Percentiles rank a stretch among this genome's conserved stretches.
Conservation (phyloP, 2,888 invertebrate species). For the Ormyrus labotus region DNA sequence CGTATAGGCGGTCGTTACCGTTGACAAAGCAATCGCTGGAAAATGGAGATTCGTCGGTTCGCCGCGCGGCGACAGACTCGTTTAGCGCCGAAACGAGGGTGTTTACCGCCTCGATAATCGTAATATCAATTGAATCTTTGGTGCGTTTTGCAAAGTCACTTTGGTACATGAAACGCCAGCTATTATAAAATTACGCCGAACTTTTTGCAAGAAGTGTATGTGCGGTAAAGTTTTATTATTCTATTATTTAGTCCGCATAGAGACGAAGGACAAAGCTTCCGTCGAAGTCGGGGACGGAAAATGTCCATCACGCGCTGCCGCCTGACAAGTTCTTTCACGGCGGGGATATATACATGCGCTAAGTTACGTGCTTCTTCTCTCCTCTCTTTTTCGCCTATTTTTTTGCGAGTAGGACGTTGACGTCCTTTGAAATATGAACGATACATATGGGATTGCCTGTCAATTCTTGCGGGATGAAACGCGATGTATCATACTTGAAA, state of each 20-base stretch:
- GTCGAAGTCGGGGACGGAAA: neutral
- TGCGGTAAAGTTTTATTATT: too few relatives aligned
- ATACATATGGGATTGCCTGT: slow-evolving; percentile 26
- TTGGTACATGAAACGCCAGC: too few relatives aligned
- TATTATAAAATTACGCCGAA: too few relatives aligned
- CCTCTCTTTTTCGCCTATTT: neutral
- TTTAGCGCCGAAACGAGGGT: too few relatives aligned
- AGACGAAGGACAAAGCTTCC: too few relatives aligned
- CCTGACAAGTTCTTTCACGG: slow-evolving; percentile 4
- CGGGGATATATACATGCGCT: too few relatives aligned
- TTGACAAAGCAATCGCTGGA: neutral
- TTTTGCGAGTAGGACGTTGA: neutral
- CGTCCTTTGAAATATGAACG: slow-evolving; percentile 24
- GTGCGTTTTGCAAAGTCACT: too few relatives aligned
- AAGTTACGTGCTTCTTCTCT: neutral
- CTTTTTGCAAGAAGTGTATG: too few relatives aligned
- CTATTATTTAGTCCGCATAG: too few relatives aligned
- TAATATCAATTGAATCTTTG: too few relatives aligned
- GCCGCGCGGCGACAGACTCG: neutral
- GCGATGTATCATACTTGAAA: slow-evolving; percentile 21
- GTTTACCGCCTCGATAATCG: too few relatives aligned
- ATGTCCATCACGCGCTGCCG: neutral
- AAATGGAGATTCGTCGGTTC: neutral
- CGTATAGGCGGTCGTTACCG: slow-evolving; percentile 2
- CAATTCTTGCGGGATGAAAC: slow-evolving; percentile 14